Evolutionary conservation across 2,113 vertebrate species (phyloP), one percentile per base, ranked within the genome.

Genomic region (Proteles cristata): DNA sequence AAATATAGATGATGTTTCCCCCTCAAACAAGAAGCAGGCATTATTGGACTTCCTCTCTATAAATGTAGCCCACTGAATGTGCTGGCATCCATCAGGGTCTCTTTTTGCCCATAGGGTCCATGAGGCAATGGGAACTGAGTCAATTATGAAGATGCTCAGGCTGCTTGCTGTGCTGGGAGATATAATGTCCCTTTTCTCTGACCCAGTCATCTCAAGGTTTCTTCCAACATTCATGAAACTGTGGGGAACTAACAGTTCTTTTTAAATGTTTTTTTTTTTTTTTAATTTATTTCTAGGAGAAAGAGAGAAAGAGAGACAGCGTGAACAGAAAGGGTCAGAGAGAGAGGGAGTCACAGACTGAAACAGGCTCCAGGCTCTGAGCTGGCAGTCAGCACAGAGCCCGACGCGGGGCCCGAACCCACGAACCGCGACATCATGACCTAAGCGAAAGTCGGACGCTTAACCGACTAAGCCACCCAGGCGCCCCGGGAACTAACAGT

Each of bases 1-100:
- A 65, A 71, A 33, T 7, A 58, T 39, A 33, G 1, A 39, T 33
- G 61, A 15, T 11, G 1, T 39, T 4, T 33, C 48, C n/a, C 61
- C 43, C 3, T 5, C 5, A 61, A 61, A 4, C 2, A 50, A 87
- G 63, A 1, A 12, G 33, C 0, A 14, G 21, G 1, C 31, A 21
- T 63, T 68, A 15, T 23, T 11, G 14, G 26, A 3, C 1, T 19
- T 65, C 21, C 63, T 88, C 4, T 89, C 6, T 12, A 1, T 58
- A 77, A 71, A 85, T 9, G 2, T 6, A 35, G 48, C 11, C 8
- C 33, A 28, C 11, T 39, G 6, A 11, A 35, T 39, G 4, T 10
- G 2, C 14, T 68, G 12, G 16, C 26, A 35, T 8, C 10, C 4
- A 43, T 15, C 3, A 25, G 28, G 12, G 3, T 28, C 26, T 66